Base-by-base conservation (phyloP, 1,140 invertebrate genomes). In the Drosophila lowei region DNA sequence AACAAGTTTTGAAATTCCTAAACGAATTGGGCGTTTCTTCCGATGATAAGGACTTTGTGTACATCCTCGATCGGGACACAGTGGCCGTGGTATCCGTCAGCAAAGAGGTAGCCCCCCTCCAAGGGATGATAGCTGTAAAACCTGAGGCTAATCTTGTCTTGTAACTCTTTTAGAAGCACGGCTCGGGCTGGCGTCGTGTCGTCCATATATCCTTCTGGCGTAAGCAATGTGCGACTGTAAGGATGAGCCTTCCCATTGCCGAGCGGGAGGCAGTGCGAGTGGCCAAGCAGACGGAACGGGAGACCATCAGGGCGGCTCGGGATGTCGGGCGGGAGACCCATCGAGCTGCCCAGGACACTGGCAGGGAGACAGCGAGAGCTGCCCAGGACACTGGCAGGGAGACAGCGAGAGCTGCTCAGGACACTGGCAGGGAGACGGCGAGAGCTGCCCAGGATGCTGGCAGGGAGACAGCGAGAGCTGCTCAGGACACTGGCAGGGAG, bases 201-300 rank as follows among this genome's bases (percentile, higher is more conserved):
- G 47, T 65, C 18, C 47, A 38, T n/a, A 5, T 66, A 3, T 25
- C 52, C 0, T 53, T 66, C 18, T 52, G 47, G 38, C 47, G 64
- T 6, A 7, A 11, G 23, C 38, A 15, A 11, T 34, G 0, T 11
- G 9, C 3, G 6, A 1, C 0, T n/a, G 28, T 2, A 3, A 38
- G 2, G 21, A 1, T 53, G 61, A 21, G 11, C 15, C 11, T 65
- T 13, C 62, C 28, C 7, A 65, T 65, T 1, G 8, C 25, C 11
- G 25, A 46, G 9, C 47, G 38, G 11, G 38, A 65, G 38, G 4
- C 28, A 0, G 18, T 11, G 18, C 15, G 57, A 46, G 8, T 62
- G 28, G 57, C 28, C 7, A 30, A 7, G 7, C 28, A 30, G 8
- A 2, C 28, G 28, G 28, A 30, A 30, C 28, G 28, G 28, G 28